Conservation (phyloP, 2,888 invertebrate genomes). For the Drosophila hamatofila region DNA sequence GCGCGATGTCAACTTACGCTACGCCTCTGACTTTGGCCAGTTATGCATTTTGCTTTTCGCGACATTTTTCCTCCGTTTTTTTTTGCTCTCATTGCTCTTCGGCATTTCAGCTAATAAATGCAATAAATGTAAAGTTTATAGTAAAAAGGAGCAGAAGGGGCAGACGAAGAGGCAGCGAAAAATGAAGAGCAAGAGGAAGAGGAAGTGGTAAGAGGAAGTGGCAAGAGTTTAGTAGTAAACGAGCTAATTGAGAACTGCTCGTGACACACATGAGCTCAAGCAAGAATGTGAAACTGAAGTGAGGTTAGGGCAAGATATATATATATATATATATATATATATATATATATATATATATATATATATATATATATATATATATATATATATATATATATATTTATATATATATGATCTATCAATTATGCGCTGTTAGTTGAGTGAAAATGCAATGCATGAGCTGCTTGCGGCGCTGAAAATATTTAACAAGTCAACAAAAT, state of each 20-base stretch:
- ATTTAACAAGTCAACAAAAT: conserved; percentile 67
- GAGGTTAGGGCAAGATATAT: not conserved
- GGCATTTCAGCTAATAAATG: conserved; percentile 55
- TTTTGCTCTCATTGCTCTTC: conserved; percentile 12
- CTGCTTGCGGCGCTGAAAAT: conserved; percentile 25
- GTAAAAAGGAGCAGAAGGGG: conserved; percentile 5
- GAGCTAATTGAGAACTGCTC: conserved; percentile 18
- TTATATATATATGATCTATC: conserved; percentile 1
- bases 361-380: not conserved
- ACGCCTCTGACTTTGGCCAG: conserved; percentile 23
- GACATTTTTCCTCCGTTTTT: conserved; percentile 8
- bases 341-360: not conserved
- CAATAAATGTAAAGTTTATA: conserved; percentile 52
- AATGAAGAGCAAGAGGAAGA: not conserved
- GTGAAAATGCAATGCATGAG: conserved; percentile 10
- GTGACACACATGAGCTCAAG: conserved; percentile 35
- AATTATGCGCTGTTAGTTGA: conserved; percentile 6
- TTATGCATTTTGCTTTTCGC: conserved; percentile 11
- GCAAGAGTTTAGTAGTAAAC: not conserved
- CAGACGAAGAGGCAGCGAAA: not conserved
- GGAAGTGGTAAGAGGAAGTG: no score
- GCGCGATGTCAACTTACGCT: accelerated
- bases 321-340: not conserved
- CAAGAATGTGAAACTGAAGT: not conserved
- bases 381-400: not conserved